phyloP scores from a whole-genome alignment of 64 coral and sea anemone genomes.

The Montipora cactus region DNA sequence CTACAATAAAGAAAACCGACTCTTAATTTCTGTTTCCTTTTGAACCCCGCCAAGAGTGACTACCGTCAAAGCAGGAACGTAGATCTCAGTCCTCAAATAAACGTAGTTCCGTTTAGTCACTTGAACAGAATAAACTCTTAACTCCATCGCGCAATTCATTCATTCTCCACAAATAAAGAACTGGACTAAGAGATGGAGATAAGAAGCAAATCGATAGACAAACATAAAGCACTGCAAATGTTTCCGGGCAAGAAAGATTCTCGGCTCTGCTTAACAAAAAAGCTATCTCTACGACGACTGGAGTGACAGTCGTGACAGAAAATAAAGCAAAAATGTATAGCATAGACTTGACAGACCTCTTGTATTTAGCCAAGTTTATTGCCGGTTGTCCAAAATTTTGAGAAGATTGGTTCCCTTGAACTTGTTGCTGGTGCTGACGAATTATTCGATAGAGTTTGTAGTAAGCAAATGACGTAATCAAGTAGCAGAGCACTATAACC shows the following conservation, averaged over 20 bases:
- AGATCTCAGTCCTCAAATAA: too few relatives aligned
- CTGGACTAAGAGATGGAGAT: too few relatives aligned
- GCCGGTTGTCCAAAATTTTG: background rate
- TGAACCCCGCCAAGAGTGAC: too few relatives aligned
- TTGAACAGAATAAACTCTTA: too few relatives aligned
- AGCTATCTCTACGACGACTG: background rate
- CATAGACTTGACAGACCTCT: background rate
- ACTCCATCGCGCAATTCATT: too few relatives aligned
- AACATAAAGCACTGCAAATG: background rate
- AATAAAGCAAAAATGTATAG: background rate
- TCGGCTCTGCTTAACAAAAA: background rate
- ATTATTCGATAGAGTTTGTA: constrained; percentile 3
- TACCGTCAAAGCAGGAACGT: too few relatives aligned
- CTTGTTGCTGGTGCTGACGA: background rate
- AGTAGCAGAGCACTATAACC: background rate
- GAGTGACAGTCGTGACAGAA: background rate
- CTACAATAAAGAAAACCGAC: too few relatives aligned
- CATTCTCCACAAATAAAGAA: too few relatives aligned
- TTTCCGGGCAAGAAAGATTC: background rate
- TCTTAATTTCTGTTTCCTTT: too few relatives aligned
- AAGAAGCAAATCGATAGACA: too few relatives aligned
- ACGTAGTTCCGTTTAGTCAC: too few relatives aligned
- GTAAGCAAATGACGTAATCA: background rate
- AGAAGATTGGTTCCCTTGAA: background rate
- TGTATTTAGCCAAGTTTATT: background rate